phyloP scores from a whole-genome alignment of 2,113 vertebrate species.

The pig (Sus scrofa) region T2T-Sscrofa CM000817.6:94044501-94045000 shows the following conservation, averaged over 20 bases:
- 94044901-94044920: neutral
- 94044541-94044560: neutral
- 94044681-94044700: neutral
- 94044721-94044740: constrained; percentile 22
- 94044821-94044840: neutral
- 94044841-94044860: neutral
- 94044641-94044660: neutral
- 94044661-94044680: neutral
- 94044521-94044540: neutral
- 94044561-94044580: neutral
- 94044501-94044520: neutral
- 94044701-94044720: neutral
- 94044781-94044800: neutral
- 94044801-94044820: neutral
- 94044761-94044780: neutral
- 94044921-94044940: neutral
- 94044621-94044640: neutral
- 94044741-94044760: neutral
- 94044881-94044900: constrained; percentile 18
- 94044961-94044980: neutral
- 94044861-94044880: neutral
- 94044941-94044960: neutral
- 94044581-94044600: neutral
- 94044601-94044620: neutral
- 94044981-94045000: neutral